phyloP scores from a whole-genome alignment of 2,113 vertebrate species.

The Fulmarus glacialis region DNA sequence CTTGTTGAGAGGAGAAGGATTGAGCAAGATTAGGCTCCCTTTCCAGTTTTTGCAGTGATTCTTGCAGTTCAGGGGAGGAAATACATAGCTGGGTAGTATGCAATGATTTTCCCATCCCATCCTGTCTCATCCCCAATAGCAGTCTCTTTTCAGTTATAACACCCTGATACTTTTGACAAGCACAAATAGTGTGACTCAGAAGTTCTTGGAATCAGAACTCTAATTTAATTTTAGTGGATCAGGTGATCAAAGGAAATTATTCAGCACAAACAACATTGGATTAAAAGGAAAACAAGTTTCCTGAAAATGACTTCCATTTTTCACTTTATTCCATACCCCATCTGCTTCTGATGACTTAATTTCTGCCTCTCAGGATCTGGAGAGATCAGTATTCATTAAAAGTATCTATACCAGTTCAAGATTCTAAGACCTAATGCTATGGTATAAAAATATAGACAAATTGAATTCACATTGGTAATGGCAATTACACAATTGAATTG shows the following conservation, averaged over 20 bases:
- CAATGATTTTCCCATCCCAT: background rate
- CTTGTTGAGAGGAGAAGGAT: background rate
- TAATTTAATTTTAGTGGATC: background rate
- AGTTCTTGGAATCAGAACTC: background rate
- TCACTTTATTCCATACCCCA: background rate
- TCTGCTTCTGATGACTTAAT: conserved; percentile 17
- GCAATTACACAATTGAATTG: conserved; percentile 54
- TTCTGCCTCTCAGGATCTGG: background rate
- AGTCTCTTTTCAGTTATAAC: background rate
- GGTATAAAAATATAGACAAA: conserved; percentile 55
- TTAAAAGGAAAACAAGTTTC: conserved; percentile 19
- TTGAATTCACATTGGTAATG: conserved; percentile 44
- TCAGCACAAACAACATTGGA: background rate
- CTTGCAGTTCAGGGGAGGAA: background rate
- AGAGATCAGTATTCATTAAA: background rate
- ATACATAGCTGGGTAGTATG: background rate
- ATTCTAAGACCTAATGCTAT: background rate
- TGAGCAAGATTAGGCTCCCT: background rate
- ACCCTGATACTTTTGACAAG: background rate
- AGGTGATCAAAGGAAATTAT: background rate
- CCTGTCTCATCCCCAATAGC: background rate
- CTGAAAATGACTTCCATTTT: background rate
- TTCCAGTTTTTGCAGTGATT: background rate
- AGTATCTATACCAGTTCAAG: background rate
- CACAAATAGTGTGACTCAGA: background rate